Base-by-base conservation (phyloP, 1,140 invertebrate species). In the Macrocentrus cingulum region DNA sequence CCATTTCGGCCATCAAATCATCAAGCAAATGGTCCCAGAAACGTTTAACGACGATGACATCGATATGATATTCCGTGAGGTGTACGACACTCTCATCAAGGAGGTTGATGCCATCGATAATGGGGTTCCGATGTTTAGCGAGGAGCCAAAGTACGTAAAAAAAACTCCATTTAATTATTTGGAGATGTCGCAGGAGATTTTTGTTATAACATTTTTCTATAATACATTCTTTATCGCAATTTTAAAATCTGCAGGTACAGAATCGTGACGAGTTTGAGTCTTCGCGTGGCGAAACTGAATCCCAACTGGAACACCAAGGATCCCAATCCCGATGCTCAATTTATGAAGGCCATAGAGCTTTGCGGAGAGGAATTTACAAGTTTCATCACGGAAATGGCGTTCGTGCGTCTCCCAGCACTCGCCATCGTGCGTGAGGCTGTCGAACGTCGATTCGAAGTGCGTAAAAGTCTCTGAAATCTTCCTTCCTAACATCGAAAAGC, bases 101-200 rank as follows among this genome's bases (percentile, higher is more conserved):
- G 96, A 98, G 84, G 84, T 99, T 56, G 97, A 99, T 82, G 96
- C 88, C 3, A 91, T 98, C 56, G 97, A 99, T 76, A 99, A 99
- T 84, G 97, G 97, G 15, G 82, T 98, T 15, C 83, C 85, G 0
- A 90, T 91, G 80, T 85, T 79, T 74, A 85, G 91, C 57, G 90
- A 84, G n/a, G 85, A 89, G 70, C 88, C 90, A 18, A 64, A 65
- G 63, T 58, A 61, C 42, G 11, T 9, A 29, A 5, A 29, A 29
- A 29, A 29, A 29, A 29, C 4, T 29, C 4, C 4, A 29, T 29
- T 29, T 29, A 4, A 29, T 29, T 29, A n/a, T n/a, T n/a, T n/a
- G n/a, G 25, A 29, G 9, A 29, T 29, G 4, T 29, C 9, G 9
- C 25, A 29, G 4, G 9, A 29, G 9, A 29, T 29, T 29, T 29